phyloP scores from a whole-genome alignment of 2,113 vertebrate species.

The Galeopterus variegatus region DNA sequence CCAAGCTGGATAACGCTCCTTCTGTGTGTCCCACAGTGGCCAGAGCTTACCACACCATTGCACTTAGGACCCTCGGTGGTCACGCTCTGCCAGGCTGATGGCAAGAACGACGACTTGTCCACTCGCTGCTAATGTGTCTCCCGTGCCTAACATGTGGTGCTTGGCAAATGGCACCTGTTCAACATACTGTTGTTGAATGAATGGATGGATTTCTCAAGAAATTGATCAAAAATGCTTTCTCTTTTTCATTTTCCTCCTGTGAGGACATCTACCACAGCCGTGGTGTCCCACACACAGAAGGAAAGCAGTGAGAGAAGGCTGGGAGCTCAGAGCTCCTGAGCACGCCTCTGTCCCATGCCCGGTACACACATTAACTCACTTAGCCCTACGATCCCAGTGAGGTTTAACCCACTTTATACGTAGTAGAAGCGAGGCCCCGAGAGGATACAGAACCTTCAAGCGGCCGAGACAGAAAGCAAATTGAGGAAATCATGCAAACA shows the following conservation, averaged over 20 bases:
- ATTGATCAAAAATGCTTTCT: background rate
- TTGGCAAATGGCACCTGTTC: background rate
- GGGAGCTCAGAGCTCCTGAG: background rate
- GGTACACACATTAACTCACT: background rate
- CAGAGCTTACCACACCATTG: background rate
- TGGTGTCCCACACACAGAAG: background rate
- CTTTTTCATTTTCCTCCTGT: background rate
- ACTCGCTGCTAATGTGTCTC: background rate
- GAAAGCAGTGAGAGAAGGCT: background rate
- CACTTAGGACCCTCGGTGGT: background rate
- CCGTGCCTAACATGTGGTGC: background rate
- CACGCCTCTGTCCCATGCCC: background rate
- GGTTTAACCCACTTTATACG: background rate
- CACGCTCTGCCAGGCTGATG: background rate
- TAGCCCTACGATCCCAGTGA: background rate
- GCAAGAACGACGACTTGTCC: background rate
- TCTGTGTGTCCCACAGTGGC: background rate
- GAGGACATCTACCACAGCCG: background rate
- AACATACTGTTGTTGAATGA: background rate
- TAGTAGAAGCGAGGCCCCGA: background rate
- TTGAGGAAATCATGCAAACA: slow-evolving; percentile 47
- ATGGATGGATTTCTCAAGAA: background rate
- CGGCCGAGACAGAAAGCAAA: background rate
- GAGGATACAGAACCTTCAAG: background rate
- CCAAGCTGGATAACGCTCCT: background rate